Evolutionary conservation across 2,797 vertebrate genomes (phyloP).

Genomic region (Cirrhinus mrigala): DNA sequence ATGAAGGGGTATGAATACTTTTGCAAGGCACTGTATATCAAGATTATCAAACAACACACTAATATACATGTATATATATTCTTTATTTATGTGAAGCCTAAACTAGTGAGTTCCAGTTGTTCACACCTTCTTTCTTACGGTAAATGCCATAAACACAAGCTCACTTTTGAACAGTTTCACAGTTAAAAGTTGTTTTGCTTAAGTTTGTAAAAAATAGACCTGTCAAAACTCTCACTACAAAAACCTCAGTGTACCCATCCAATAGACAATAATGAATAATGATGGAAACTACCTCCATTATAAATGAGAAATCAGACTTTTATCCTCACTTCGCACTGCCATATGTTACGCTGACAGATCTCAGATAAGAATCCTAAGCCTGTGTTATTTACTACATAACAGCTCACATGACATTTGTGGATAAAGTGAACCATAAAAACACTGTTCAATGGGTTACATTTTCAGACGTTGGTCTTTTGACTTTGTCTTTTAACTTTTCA

Average conservation of each 20-base stretch:
- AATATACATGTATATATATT: too few species aligned
- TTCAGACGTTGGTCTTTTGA: conserved; percentile 3
- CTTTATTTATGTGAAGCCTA: neutral
- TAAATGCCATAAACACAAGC: neutral
- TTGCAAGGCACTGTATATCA: too few species aligned
- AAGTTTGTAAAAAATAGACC: neutral
- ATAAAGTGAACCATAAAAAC: neutral
- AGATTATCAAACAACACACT: too few species aligned
- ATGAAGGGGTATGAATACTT: too few species aligned
- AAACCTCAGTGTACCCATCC: neutral
- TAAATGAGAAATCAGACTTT: conserved; percentile 21
- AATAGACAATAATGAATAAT: neutral
- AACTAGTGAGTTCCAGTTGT: neutral
- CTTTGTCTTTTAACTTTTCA: neutral
- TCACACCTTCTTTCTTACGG: neutral
- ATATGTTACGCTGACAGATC: neutral
- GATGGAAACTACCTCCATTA: conserved; percentile 3
- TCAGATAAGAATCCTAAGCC: neutral
- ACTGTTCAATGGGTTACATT: neutral
- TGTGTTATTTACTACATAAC: neutral
- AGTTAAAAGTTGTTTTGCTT: neutral
- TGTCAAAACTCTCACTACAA: conserved; percentile 6
- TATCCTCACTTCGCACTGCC: neutral
- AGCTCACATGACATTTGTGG: neutral
- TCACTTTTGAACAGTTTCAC: neutral